phyloP scores from a whole-genome alignment of 2,797 vertebrate species.

The Cephalopachus bancanus region DNA sequence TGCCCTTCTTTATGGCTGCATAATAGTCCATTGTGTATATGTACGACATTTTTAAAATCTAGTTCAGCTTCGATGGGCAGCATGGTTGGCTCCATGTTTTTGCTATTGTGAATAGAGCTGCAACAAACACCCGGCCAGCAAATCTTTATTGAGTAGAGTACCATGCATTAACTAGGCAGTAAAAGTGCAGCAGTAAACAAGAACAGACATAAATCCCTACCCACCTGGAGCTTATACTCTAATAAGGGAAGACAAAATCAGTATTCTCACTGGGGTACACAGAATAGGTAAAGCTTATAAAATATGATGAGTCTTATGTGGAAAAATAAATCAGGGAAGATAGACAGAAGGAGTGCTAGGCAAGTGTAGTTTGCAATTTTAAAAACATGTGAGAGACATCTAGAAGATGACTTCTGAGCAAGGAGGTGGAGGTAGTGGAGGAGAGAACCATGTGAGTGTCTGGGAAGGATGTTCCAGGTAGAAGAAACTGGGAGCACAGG shows the following conservation, averaged over 20 bases:
- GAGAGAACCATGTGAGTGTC: rapidly evolving
- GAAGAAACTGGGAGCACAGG: background rate
- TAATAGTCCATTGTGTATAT: too few species aligned
- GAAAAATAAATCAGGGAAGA: background rate
- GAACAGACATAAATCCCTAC: background rate
- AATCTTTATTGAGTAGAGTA: background rate
- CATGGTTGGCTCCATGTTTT: too few species aligned
- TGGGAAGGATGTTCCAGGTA: background rate
- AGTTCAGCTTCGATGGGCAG: too few species aligned
- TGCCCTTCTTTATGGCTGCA: too few species aligned
- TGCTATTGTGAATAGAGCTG: too few species aligned
- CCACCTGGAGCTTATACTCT: background rate
- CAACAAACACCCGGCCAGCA: background rate
- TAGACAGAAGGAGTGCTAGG: background rate
- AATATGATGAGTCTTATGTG: background rate
- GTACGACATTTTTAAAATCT: too few species aligned
- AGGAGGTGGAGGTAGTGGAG: too few species aligned
- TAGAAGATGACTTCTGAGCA: background rate
- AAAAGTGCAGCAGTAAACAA: background rate
- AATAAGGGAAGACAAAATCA: background rate
- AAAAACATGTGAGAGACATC: background rate
- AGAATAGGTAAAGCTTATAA: background rate
- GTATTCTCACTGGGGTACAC: background rate
- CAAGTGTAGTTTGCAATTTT: background rate
- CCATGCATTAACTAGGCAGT: background rate